phyloP scores from a whole-genome alignment of 1,140 invertebrate genomes.

The Heliconius hewitsoni region DNA sequence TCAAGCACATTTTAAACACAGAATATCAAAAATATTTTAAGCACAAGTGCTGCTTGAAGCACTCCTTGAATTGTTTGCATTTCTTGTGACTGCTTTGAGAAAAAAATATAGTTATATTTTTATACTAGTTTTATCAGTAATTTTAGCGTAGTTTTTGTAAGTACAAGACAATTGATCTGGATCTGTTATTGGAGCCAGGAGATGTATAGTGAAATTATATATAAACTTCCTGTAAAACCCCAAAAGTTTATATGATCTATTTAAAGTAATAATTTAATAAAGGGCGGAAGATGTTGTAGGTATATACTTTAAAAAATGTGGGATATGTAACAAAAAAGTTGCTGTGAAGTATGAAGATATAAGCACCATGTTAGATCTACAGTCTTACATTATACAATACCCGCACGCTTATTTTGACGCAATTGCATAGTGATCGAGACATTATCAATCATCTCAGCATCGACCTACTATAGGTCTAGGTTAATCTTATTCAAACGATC shows the following conservation, averaged over 20 bases:
- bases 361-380: not conserved
- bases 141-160: no score
- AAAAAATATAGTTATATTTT: not conserved
- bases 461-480: conserved; percentile 39
- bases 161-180: no score
- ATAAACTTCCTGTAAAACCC: no score
- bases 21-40: conserved; percentile 14
- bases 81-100: not conserved
- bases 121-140: no score
- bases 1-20: conserved; percentile 22
- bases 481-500: conserved; percentile 42
- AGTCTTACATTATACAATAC: not conserved
- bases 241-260: no score
- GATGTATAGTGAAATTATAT: no score
- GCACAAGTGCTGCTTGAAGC: conserved; percentile 19
- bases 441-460: conserved; percentile 35
- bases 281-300: no score
- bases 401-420: conserved; percentile 15
- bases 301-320: no score
- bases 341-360: not conserved
- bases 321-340: not conserved
- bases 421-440: conserved; percentile 15
- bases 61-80: conserved; percentile 17
- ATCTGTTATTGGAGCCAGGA: no score
- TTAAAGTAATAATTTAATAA: no score